Evolutionary conservation across 2,888 invertebrate genomes (phyloP).

Genomic region (Gisinianus flammeolus): DNA sequence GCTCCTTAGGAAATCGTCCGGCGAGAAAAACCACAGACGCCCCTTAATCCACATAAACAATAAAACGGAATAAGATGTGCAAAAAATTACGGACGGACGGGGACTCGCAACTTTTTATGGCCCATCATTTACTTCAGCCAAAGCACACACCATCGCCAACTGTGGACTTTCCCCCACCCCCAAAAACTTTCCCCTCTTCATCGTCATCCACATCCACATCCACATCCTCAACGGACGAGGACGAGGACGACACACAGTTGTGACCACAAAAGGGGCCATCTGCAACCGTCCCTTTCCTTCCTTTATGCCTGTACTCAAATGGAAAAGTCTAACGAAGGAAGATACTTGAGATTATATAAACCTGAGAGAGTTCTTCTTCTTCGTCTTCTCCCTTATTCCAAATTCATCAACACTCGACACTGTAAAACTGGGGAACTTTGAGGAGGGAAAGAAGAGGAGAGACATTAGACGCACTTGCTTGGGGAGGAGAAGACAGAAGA

Average conservation of each 20-base stretch:
- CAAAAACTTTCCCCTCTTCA: not conserved
- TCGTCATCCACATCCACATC: not conserved
- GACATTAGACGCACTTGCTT: not conserved
- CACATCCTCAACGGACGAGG: not conserved
- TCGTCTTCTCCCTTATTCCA: not conserved
- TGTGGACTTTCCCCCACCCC: not conserved
- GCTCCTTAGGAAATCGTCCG: conserved; percentile 39
- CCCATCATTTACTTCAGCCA: conserved; percentile 26
- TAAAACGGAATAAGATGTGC: conserved; percentile 38
- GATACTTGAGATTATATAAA: no score
- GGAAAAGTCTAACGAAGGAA: no score
- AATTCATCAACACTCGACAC: not conserved
- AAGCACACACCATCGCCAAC: not conserved
- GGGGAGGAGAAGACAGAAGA: no score
- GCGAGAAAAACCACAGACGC: conserved; percentile 29
- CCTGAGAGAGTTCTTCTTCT: no score
- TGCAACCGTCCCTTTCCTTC: no score
- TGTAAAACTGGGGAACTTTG: not conserved
- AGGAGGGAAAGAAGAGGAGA: not conserved
- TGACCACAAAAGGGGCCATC: no score
- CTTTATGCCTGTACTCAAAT: no score
- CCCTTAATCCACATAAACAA: conserved; percentile 37
- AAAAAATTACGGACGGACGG: conserved; percentile 37
- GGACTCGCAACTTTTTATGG: conserved; percentile 32
- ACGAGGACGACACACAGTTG: not conserved